Conservation (phyloP, 2,888 invertebrate species). For the Argyresthia albistria region DNA sequence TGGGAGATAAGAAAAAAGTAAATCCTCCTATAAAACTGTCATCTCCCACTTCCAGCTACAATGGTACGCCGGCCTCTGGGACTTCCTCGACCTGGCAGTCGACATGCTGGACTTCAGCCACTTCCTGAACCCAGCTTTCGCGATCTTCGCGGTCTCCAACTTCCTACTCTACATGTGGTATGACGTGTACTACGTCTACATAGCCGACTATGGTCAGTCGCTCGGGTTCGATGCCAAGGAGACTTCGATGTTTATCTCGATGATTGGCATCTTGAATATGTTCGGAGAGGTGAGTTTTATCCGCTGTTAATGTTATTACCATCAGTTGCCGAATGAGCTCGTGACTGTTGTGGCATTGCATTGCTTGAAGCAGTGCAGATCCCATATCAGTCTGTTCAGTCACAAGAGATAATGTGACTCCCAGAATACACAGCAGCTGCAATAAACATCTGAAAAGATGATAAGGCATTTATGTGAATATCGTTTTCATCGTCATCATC, state of each 20-base stretch:
- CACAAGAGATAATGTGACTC: no score
- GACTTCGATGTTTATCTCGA: conserved; percentile 86
- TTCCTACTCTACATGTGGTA: conserved; percentile 92
- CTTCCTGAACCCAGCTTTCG: conserved; percentile 80
- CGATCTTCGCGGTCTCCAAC: conserved; percentile 88
- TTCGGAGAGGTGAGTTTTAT: conserved; percentile 81
- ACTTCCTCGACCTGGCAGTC: conserved; percentile 81
- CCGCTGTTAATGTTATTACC: background rate
- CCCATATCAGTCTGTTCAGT: no score
- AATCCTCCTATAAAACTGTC: background rate
- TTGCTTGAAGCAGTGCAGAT: no score
- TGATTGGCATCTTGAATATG: conserved; percentile 91
- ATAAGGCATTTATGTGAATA: no score
- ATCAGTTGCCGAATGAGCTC: no score
- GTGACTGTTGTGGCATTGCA: no score
- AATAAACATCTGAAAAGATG: no score
- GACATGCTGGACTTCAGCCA: conserved; percentile 88
- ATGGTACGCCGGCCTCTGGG: conserved; percentile 82
- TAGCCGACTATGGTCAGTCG: conserved; percentile 84
- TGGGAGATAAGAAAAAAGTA: no score
- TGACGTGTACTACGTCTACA: conserved; percentile 93
- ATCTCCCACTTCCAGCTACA: conserved; percentile 53
- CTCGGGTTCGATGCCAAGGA: conserved; percentile 81
- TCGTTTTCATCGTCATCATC: no score
- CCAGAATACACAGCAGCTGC: no score